Base-by-base conservation (phyloP, 2,797 vertebrate genomes). In the Todus mexicanus region DNA sequence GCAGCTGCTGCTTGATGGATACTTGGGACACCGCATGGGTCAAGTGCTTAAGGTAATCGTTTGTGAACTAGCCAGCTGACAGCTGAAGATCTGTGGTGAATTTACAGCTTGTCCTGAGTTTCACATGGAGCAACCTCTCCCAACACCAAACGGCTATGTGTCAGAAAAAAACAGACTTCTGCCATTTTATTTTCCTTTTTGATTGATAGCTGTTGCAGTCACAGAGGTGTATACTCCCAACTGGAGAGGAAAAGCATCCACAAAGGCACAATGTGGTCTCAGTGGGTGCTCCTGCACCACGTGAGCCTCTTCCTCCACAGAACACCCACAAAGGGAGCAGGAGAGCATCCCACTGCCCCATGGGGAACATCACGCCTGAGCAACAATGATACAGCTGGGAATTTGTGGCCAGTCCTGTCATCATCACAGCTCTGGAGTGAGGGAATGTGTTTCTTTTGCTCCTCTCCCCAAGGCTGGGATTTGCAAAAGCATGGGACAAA, bases 1-100 rank as follows among this genome's bases (percentile, higher is more conserved):
- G 81, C 77, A 90, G 64, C 20, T 2, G 0, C 69, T 69, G 88
- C 54, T 61, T 87, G 89, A 64, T 77, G 72, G 69, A 69, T 85
- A 40, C 78, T 60, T 11, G 1, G 79, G 84, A 82, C 81, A 71
- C 19, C 9, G 45, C 15, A 19, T 22, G 70, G 90, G 72, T 87
- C 65, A 80, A 94, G 64, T 59, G 69, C 84, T 94, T 71, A 79
- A 89, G 83, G 81, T 89, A 85, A 60, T 79, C 86, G 56, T 64
- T 96, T 66, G 85, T 80, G 82, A 87, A 61, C 47, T 78, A 80
- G 50, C 61, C 13, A 1, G 18, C 50, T 85, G 92, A 69, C 89
- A 77, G 74, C 92, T 78, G 50, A 54, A 48, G 78, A 64, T 75
- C 54, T 51, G 84, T 3, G 5, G 43, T 82, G 82, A 69, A 72